These are phyloP conservation scores for Strongylocentrotus purpuratus DNA, from an alignment of 35 echinoderm and acorn worm species.

Conservation along the genomic window DNA sequence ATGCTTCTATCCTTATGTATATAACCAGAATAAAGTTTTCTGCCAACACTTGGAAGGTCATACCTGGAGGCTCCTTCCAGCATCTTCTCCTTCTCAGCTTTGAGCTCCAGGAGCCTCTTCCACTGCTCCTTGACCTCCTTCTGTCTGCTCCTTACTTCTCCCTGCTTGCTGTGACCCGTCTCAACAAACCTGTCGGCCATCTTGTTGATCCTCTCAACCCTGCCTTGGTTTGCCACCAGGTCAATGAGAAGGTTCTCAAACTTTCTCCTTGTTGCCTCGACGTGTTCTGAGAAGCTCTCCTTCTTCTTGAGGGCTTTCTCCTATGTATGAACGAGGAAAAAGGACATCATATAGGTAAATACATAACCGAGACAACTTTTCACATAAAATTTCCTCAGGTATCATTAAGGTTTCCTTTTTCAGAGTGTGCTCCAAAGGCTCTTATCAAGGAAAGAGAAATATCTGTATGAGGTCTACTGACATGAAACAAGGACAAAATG, in stretches of 20 bases:
- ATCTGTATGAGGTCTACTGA: no score
- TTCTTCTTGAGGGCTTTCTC: conserved; percentile 84
- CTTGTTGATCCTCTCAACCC: conserved; percentile 89
- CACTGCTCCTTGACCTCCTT: conserved; percentile 88
- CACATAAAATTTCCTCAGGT: no score
- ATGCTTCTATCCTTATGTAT: no score
- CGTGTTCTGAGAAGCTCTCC: conserved; percentile 85
- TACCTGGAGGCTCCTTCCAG: conserved; percentile 96
- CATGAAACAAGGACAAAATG: no score
- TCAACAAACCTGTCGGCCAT: conserved; percentile 95
- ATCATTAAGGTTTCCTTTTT: no score
- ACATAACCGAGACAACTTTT: no score
- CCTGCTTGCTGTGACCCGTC: conserved; percentile 93
- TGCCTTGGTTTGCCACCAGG: conserved; percentile 75
- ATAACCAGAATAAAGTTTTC: no score
- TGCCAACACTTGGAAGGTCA: no score
- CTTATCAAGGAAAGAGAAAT: no score
- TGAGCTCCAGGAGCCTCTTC: conserved; percentile 77
- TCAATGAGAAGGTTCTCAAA: conserved; percentile 97
- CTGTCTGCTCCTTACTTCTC: conserved; percentile 77
- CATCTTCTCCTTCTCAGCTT: conserved; percentile 88
- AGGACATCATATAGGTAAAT: no score
- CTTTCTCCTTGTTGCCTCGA: conserved; percentile 76
- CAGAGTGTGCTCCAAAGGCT: no score
- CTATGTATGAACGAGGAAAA: conserved; percentile 6